Base-by-base conservation (phyloP, 2,113 vertebrate genomes). In the Channa argus region DNA sequence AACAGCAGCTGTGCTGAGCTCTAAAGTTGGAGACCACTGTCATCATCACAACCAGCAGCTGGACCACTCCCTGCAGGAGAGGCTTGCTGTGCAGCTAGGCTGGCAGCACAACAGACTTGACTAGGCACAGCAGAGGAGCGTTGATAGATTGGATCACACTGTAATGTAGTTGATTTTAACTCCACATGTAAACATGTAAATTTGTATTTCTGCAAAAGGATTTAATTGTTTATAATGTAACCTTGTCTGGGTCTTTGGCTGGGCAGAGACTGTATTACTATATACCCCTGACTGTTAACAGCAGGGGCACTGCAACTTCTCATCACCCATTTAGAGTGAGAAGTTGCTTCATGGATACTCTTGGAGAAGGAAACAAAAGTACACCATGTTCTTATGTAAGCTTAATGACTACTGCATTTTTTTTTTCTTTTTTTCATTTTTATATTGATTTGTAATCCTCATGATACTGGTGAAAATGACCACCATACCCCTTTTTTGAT, bases 131-230 rank as follows among this genome's bases (percentile, higher is more conserved):
- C 83, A 67, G 84, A 49, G 81, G 75, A 69, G 52, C 60, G 83
- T 71, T 87, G 24, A 24, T 60, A 82, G 82, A 86, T 89, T 84
- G 71, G 85, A 89, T 91, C 89, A 82, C 92, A 88, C 91, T 92
- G 91, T 93, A 90, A 91, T 89, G 88, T 89, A 86, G 87, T 91
- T 78, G 76, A 89, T 92, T 92, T 93, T 90, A 93, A 93, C 84
- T 84, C 83, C 86, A 88, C 77, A 41, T 93, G 91, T 93, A 91
- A 88, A 93, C 86, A 85, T 93, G 92, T 93, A 94, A 82, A 93
- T 89, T 91, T 94, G 92, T 93, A 90, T 90, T 90, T 91, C 90
- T 88, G 90, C 89, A 83, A 92, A 91, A 88, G 81, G 87, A 90
- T 90, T 91, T 85, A 88, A 87, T 88, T 88, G 88, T 93, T 93